A percentile compares a stretch with the other conserved stretches of the same genome.
Evolutionary conservation across 2,113 vertebrate genomes (phyloP).

Genomic region (Delphinapterus leucas): DNA sequence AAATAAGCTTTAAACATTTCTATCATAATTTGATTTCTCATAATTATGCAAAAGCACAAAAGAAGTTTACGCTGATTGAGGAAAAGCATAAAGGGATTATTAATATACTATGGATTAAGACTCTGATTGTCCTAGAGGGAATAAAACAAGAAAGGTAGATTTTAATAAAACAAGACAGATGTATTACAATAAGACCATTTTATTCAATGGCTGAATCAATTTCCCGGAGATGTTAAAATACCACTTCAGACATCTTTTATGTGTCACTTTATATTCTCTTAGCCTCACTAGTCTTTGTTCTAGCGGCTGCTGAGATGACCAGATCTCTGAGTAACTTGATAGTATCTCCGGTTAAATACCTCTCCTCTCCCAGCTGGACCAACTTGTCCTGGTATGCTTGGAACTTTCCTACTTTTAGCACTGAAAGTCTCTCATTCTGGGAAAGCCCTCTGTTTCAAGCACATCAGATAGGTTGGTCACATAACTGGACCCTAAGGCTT

Average conservation of each 20-base stretch:
- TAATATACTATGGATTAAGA: background rate
- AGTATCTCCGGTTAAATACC: background rate
- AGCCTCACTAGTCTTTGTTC: background rate
- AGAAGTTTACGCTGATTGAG: background rate
- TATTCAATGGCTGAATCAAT: background rate
- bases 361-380: background rate
- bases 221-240: conserved; percentile 9
- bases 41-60: background rate
- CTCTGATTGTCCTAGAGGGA: background rate
- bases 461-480: background rate
- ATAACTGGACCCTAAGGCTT: background rate
- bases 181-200: background rate
- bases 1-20: conserved; percentile 8
- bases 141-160: background rate
- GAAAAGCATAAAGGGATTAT: conserved; percentile 29
- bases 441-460: background rate
- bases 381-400: background rate
- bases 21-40: background rate
- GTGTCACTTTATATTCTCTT: background rate
- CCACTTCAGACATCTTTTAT: background rate
- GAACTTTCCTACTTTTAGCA: background rate
- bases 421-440: background rate
- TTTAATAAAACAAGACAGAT: conserved; percentile 31
- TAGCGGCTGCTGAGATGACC: background rate
- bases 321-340: background rate